phyloP scores from a whole-genome alignment of 2,113 vertebrate species.

The Bubo scandiacus region DNA sequence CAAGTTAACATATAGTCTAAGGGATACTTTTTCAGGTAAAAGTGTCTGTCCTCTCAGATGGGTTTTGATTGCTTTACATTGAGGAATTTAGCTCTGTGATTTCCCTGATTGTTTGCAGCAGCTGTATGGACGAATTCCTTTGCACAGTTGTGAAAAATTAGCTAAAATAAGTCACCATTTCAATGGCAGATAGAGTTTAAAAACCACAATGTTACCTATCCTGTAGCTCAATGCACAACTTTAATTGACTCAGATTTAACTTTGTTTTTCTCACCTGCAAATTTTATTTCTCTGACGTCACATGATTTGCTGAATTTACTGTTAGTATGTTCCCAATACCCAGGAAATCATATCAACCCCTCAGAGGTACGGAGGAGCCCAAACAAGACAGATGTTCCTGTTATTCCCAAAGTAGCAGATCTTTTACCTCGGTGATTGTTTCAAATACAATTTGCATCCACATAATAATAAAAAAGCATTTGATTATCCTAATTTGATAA shows the following conservation, averaged over 20 bases:
- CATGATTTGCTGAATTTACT: background rate
- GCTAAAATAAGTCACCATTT: background rate
- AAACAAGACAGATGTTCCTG: background rate
- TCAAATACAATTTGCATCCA: constrained; percentile 4
- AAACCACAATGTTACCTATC: background rate
- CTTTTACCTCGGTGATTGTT: background rate
- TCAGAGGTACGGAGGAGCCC: background rate
- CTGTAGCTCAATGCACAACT: background rate
- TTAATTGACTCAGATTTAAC: background rate
- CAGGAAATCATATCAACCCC: background rate
- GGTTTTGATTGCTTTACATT: background rate
- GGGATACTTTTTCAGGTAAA: background rate
- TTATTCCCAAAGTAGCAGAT: background rate
- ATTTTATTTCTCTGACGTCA: background rate
- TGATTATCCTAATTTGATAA: background rate
- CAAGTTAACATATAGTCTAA: background rate
- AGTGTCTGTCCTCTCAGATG: background rate
- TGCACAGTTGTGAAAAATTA: background rate
- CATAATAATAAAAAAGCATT: background rate
- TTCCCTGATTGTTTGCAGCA: background rate
- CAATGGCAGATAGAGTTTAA: background rate
- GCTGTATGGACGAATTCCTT: background rate
- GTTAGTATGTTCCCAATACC: background rate
- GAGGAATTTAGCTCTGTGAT: background rate
- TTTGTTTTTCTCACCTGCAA: background rate